Percentiles rank a stretch among this genome's conserved stretches.
These are phyloP conservation scores for Argyra leucocephala DNA, from an alignment of 2,888 invertebrate genomes.

Conservation along the genomic window DNA sequence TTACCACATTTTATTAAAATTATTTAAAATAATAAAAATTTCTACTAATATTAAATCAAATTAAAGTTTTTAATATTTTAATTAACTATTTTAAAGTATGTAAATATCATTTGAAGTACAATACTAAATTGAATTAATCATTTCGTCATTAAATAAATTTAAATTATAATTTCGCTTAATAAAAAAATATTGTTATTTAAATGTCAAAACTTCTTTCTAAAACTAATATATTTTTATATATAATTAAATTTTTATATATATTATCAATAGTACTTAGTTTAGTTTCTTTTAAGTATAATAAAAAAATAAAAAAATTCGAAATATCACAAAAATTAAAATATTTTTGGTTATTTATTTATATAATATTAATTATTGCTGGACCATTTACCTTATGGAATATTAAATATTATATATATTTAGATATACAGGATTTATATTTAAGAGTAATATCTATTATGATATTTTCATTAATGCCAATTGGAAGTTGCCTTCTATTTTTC, in stretches of 20 bases:
- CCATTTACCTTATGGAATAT: background rate
- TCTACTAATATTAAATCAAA: no score
- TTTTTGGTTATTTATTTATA: background rate
- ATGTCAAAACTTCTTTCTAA: no score
- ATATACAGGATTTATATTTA: background rate
- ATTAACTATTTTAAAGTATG: no score
- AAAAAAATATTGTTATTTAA: no score
- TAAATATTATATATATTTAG: background rate
- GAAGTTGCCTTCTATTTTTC: background rate
- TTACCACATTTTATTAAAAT: no score
- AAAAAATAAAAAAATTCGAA: background rate
- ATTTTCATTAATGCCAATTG: constrained; percentile 1
- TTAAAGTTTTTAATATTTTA: no score
- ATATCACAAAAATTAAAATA: background rate
- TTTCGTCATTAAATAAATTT: no score
- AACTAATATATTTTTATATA: background rate
- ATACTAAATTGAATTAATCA: no score
- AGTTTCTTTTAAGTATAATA: background rate
- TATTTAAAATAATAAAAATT: no score
- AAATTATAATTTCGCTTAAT: no score
- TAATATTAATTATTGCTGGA: background rate
- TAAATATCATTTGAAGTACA: no score
- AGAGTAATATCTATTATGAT: background rate
- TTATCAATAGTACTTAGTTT: background rate
- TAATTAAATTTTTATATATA: background rate